phyloP scores from a whole-genome alignment of 1,140 invertebrate genomes.

The Druon quercuslanigerum region DNA sequence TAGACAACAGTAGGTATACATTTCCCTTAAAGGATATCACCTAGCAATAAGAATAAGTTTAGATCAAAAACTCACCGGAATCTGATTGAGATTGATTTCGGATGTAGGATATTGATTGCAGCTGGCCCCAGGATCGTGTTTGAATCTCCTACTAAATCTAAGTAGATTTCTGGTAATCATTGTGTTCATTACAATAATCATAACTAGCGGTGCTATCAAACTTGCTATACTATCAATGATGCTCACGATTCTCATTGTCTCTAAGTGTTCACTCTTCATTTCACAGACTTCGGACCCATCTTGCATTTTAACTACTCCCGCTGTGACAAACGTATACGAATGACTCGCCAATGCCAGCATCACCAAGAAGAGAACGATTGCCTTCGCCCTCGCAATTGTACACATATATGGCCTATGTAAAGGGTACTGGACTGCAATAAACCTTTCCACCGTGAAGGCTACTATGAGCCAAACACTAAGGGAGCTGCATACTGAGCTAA shows the following conservation, averaged over 20 bases:
- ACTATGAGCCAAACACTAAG: slow-evolving; percentile 80
- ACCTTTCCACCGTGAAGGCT: slow-evolving; percentile 81
- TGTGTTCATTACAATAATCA: slow-evolving; percentile 79
- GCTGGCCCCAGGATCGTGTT: slow-evolving; percentile 53
- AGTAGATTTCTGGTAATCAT: slow-evolving; percentile 76
- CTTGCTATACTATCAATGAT: slow-evolving; percentile 78
- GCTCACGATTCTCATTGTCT: slow-evolving; percentile 75
- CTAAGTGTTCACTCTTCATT: slow-evolving; percentile 70
- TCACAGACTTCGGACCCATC: slow-evolving; percentile 73
- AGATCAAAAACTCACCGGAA: slow-evolving; percentile 63
- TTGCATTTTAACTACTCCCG: slow-evolving; percentile 63
- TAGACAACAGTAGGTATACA: too few relatives aligned
- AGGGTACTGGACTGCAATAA: slow-evolving; percentile 81
- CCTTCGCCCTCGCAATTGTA: slow-evolving; percentile 78
- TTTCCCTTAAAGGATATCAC: too few relatives aligned
- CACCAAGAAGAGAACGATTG: slow-evolving; percentile 74
- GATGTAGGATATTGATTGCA: slow-evolving; percentile 60
- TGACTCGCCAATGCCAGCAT: slow-evolving; percentile 73
- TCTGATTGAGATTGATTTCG: slow-evolving; percentile 70
- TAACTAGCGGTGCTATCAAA: slow-evolving; percentile 75
- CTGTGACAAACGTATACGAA: slow-evolving; percentile 76
- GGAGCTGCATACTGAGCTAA: slow-evolving; percentile 78
- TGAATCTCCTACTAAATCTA: slow-evolving; percentile 72
- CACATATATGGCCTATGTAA: slow-evolving; percentile 79
- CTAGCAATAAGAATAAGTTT: too few relatives aligned